These are phyloP conservation scores for Phalera bucephala DNA, from an alignment of 2,888 invertebrate species.

Conservation along the genomic window DNA sequence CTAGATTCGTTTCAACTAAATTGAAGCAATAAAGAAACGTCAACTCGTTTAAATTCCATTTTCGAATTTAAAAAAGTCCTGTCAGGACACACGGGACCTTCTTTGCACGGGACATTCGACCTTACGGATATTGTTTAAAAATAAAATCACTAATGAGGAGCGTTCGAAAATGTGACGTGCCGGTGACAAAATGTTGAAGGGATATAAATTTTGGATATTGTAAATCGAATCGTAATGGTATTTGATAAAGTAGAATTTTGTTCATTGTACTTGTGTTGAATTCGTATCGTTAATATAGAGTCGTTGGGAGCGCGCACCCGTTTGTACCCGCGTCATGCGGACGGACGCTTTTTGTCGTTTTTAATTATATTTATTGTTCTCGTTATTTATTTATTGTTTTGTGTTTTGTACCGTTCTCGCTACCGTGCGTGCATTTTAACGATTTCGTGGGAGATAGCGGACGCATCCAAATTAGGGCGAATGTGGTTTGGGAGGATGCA, in stretches of 20 bases:
- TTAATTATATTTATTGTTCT: conserved; percentile 82
- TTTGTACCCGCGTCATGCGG: conserved; percentile 72
- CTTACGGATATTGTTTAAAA: conserved; percentile 49
- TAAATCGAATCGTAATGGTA: conserved; percentile 41
- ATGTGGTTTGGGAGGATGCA: conserved; percentile 63
- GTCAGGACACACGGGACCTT: conserved; percentile 42
- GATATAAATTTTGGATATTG: conserved; percentile 33
- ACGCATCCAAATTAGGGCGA: conserved; percentile 75
- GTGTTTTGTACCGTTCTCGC: conserved; percentile 66
- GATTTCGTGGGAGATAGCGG: conserved; percentile 67
- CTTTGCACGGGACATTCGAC: conserved; percentile 55
- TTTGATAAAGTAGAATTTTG: conserved; percentile 39
- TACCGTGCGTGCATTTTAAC: conserved; percentile 77
- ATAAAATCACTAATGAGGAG: conserved; percentile 70
- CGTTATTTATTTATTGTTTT: conserved; percentile 79
- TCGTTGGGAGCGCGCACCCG: conserved; percentile 68
- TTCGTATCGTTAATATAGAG: conserved; percentile 66
- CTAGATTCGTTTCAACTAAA: conserved; percentile 48
- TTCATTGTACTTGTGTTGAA: conserved; percentile 34
- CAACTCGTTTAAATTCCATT: conserved; percentile 76
- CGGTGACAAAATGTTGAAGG: conserved; percentile 73
- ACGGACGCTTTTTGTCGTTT: conserved; percentile 78
- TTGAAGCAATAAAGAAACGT: conserved; percentile 61
- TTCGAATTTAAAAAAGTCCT: conserved; percentile 52
- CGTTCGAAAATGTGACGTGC: conserved; percentile 65